phyloP scores from a whole-genome alignment of 2,797 vertebrate genomes.

The Gephyroberyx darwinii region DNA sequence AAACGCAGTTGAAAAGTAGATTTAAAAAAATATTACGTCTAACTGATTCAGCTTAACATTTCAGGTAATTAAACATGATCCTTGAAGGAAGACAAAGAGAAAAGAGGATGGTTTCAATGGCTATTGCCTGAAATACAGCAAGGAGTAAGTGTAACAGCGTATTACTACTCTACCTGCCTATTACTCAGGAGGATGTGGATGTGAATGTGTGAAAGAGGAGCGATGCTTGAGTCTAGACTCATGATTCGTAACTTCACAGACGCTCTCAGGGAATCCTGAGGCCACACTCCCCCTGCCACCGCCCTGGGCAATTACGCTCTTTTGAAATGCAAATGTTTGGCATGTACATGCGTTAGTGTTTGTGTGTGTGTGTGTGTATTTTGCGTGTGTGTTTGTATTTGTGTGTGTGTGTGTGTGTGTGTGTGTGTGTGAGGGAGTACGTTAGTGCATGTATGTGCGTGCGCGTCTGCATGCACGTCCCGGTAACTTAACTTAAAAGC shows the following conservation, averaged over 20 bases:
- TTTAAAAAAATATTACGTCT: no score
- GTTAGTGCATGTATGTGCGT: conserved; percentile 41
- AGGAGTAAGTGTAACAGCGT: conserved; percentile 43
- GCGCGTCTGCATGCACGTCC: conserved; percentile 41
- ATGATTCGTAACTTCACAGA: conserved; percentile 79
- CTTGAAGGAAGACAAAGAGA: conserved; percentile 27
- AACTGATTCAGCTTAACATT: conserved; percentile 26
- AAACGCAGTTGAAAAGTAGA: neutral
- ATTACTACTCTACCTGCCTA: conserved; percentile 58
- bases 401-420: conserved; percentile 19
- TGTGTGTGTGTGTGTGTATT: conserved; percentile 31
- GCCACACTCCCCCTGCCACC: conserved; percentile 73
- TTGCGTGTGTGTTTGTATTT: conserved; percentile 19
- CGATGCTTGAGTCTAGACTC: conserved; percentile 69
- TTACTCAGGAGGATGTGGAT: conserved; percentile 71
- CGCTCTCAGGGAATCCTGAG: conserved; percentile 79
- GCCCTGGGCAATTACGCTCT: conserved; percentile 76
- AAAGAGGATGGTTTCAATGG: conserved; percentile 33
- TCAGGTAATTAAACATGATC: conserved; percentile 19
- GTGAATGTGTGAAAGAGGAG: conserved; percentile 71
- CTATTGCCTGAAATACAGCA: conserved; percentile 31
- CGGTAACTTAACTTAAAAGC: conserved; percentile 81
- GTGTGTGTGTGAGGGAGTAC: conserved; percentile 11
- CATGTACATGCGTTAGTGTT: conserved; percentile 58
- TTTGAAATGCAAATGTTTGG: conserved; percentile 76